Conservation (phyloP, 2,797 vertebrate genomes). For the Aselliscus stoliczkanus region DNA sequence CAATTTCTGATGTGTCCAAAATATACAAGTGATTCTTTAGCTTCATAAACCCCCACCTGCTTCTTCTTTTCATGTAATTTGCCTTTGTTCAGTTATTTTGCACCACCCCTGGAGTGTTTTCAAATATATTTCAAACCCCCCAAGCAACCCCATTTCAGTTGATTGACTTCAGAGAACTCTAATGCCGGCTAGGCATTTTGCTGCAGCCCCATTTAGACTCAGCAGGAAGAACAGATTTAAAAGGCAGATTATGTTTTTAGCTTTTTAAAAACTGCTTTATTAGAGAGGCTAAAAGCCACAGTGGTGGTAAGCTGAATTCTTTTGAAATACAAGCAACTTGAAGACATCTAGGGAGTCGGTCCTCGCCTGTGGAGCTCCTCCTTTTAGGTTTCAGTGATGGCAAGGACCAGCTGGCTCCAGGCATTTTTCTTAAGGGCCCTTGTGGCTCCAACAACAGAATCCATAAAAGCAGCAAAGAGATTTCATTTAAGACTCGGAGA, state of each 20-base stretch:
- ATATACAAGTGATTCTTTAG: slow-evolving; percentile 30
- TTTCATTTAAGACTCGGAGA: slow-evolving; percentile 58
- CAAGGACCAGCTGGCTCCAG: slow-evolving; percentile 51
- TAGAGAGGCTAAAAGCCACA: slow-evolving; percentile 72
- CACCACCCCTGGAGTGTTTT: slow-evolving; percentile 69
- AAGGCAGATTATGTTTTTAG: slow-evolving; percentile 76
- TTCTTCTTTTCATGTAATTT: slow-evolving; percentile 48
- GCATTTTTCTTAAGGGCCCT: slow-evolving; percentile 58
- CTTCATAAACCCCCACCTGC: slow-evolving; percentile 46
- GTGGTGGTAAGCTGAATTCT: slow-evolving; percentile 70
- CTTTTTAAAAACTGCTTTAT: slow-evolving; percentile 75
- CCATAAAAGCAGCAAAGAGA: slow-evolving; percentile 39
- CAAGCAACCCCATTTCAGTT: slow-evolving; percentile 66
- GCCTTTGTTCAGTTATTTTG: slow-evolving; percentile 68
- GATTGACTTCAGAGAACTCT: slow-evolving; percentile 62
- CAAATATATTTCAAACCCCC: slow-evolving; percentile 69
- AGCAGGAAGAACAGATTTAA: slow-evolving; percentile 75
- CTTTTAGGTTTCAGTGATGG: slow-evolving; percentile 54
- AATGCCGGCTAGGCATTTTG: slow-evolving; percentile 60
- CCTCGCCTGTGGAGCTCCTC: slow-evolving; percentile 35
- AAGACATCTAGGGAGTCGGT: slow-evolving; percentile 45
- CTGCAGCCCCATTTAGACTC: slow-evolving; percentile 69
- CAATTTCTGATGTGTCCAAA: slow-evolving; percentile 53
- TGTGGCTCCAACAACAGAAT: slow-evolving; percentile 48
- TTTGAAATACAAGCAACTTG: slow-evolving; percentile 68